Percentiles rank a stretch among this genome's conserved stretches.
These are phyloP conservation scores for Ciconia stormi DNA, from an alignment of 2,113 vertebrate species.

Conservation along the genomic window DNA sequence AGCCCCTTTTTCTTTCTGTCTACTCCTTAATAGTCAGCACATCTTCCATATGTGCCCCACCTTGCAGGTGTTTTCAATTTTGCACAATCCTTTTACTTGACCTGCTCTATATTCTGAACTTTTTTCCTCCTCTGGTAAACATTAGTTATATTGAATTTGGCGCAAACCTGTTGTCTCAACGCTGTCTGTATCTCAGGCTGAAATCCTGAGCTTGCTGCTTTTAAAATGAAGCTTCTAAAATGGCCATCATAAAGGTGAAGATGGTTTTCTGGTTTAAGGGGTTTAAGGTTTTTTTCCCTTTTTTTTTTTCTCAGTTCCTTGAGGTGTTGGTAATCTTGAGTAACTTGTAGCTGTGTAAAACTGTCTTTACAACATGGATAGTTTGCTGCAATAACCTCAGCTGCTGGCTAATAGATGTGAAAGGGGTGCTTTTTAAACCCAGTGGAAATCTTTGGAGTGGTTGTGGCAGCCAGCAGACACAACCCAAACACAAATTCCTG, in stretches of 20 bases:
- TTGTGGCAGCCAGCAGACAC: neutral
- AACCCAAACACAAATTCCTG: neutral
- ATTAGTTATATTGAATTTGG: neutral
- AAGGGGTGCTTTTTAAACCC: neutral
- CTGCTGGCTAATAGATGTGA: neutral
- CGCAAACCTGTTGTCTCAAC: neutral
- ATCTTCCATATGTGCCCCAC: neutral
- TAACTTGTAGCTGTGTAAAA: neutral
- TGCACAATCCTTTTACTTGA: neutral
- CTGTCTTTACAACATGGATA: neutral
- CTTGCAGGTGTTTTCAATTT: neutral
- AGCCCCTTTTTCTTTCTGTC: neutral
- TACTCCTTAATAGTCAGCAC: neutral
- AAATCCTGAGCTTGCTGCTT: neutral
- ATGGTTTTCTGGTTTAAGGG: neutral
- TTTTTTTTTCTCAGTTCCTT: neutral
- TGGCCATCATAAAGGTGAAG: neutral
- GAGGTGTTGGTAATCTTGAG: neutral
- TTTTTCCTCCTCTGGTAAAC: neutral
- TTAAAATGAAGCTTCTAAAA: neutral
- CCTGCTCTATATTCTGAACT: neutral
- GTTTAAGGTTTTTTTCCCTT: neutral
- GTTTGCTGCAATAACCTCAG: neutral
- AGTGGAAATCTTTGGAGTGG: neutral
- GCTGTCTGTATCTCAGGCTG: neutral